Percentiles rank a stretch among this genome's conserved stretches.
These are phyloP conservation scores for Hiodon tergisus DNA, from an alignment of 2,113 vertebrate genomes.

Conservation along the genomic window DNA sequence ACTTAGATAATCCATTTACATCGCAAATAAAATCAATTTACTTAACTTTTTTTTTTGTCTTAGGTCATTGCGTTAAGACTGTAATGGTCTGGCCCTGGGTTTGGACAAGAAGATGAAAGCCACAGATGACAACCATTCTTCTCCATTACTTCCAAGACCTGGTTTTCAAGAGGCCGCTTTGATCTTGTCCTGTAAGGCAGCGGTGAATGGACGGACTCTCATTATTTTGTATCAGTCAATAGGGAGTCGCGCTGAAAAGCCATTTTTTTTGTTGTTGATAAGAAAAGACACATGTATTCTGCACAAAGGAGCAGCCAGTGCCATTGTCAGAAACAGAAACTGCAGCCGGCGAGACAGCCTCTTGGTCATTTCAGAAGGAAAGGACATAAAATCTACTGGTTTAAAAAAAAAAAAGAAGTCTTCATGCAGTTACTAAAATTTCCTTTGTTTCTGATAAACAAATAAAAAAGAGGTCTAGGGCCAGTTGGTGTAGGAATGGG, in stretches of 20 bases:
- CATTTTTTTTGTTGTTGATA: constrained; percentile 1
- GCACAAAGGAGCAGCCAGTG: not conserved
- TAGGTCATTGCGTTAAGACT: not conserved
- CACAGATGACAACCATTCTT: not conserved
- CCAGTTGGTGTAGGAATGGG: constrained; percentile 10
- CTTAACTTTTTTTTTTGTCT: constrained; percentile 19
- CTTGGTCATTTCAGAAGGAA: not conserved
- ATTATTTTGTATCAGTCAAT: constrained; percentile 11
- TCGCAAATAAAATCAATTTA: constrained; percentile 10
- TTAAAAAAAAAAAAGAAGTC: not conserved
- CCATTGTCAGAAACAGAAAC: not conserved
- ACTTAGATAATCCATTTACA: constrained; percentile 6
- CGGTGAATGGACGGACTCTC: constrained; percentile 10
- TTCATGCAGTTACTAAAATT: not conserved
- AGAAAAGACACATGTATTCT: not conserved
- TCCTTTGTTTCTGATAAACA: not conserved
- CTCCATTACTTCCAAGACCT: constrained; percentile 9
- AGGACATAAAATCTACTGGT: not conserved
- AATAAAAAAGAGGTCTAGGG: not conserved
- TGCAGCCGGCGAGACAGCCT: not conserved
- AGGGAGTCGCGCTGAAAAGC: not conserved
- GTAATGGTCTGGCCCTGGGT: not conserved
- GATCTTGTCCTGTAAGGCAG: not conserved
- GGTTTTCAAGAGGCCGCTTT: constrained; percentile 11
- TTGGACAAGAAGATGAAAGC: constrained; percentile 16